Conservation (phyloP, 1,140 invertebrate species). For the Microvelia longipes region DNA sequence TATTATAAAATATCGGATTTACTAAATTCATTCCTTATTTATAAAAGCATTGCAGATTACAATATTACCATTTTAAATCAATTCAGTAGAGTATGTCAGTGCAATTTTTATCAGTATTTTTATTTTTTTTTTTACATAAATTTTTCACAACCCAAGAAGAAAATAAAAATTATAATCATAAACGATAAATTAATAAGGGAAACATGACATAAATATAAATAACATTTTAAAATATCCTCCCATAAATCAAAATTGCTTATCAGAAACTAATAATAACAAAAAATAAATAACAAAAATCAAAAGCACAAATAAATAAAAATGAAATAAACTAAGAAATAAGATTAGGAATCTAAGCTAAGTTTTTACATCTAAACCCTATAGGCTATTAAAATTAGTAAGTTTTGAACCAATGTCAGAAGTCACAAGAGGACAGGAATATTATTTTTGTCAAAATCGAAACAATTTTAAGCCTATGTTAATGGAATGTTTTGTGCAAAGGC, state of each 20-base stretch:
- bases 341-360: slow-evolving; percentile 6
- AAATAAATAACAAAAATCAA: neutral
- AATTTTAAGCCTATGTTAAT: slow-evolving; percentile 7
- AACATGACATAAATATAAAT: neutral
- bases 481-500: slow-evolving; percentile 1
- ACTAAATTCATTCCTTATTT: too few relatives aligned
- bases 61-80: too few relatives aligned
- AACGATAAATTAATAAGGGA: neutral
- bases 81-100: too few relatives aligned
- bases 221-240: neutral
- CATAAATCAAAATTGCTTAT: neutral
- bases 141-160: neutral
- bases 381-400: slow-evolving; percentile 11
- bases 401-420: slow-evolving; percentile 12
- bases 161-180: neutral
- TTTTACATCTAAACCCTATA: slow-evolving; percentile 7
- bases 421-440: neutral
- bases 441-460: neutral
- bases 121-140: neutral
- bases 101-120: neutral
- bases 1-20: too few relatives aligned
- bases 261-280: neutral
- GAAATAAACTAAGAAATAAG: neutral
- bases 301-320: slow-evolving; percentile 1
- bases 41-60: too few relatives aligned